A percentile compares a stretch with the other conserved stretches of the same genome.
Conservation (phyloP, 37 sponge, comb jelly and placozoan species). For the Oopsacas minuta region DNA sequence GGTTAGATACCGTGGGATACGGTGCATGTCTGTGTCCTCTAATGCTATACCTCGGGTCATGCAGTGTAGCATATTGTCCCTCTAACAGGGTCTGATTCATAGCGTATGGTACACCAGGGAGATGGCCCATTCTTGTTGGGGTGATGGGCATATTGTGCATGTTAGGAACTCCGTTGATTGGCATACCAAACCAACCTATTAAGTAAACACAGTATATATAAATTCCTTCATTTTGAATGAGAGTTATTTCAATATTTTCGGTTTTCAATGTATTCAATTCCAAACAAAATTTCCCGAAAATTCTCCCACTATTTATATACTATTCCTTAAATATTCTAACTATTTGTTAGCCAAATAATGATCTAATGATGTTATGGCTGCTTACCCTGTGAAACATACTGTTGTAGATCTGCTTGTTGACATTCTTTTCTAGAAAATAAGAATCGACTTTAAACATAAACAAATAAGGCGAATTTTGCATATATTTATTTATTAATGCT, state of each 20-base stretch:
- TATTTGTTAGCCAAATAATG: not conserved
- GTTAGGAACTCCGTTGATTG: not conserved
- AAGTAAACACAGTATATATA: not conserved
- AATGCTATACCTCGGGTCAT: not conserved
- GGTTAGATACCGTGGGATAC: not conserved
- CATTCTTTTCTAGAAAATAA: slow-evolving; percentile 16
- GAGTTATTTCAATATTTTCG: too few relatives aligned
- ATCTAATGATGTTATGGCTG: not conserved
- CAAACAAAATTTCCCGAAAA: not conserved
- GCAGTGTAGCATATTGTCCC: not conserved
- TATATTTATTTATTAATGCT: not conserved
- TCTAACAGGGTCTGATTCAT: not conserved
- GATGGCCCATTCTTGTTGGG: not conserved
- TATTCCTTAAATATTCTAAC: not conserved
- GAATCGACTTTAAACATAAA: not conserved
- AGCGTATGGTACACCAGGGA: not conserved
- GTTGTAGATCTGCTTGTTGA: slow-evolving; percentile 8
- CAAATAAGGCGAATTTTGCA: not conserved
- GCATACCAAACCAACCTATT: not conserved
- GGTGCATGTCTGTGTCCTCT: slow-evolving; percentile 3
- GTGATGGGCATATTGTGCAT: slow-evolving; percentile 8
- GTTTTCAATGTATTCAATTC: not conserved
- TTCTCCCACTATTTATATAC: not conserved
- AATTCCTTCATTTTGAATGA: not conserved
- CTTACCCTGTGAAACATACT: slow-evolving; percentile 6